Conservation (phyloP, 2,113 vertebrate genomes). For the Ptychochromis oligacanthus region DNA sequence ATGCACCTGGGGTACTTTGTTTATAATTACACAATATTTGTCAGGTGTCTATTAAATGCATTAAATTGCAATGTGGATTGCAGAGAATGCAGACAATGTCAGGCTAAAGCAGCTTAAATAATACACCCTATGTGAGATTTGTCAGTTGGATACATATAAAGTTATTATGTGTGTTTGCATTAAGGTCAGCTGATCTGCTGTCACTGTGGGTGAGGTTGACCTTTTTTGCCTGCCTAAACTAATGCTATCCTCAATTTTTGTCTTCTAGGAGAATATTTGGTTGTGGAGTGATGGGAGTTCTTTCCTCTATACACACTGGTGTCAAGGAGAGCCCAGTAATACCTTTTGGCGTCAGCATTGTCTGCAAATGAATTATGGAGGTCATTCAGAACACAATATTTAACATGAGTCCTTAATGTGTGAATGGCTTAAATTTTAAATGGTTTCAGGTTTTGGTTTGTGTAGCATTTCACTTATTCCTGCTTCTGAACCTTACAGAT, state of each 20-base stretch:
- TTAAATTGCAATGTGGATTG: no score
- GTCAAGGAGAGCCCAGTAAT: not conserved
- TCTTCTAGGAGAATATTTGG: not conserved
- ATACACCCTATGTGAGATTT: no score
- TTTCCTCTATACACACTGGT: not conserved
- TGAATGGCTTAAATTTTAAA: not conserved
- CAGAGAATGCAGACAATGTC: not conserved
- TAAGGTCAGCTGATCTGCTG: not conserved
- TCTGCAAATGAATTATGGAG: not conserved
- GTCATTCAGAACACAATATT: not conserved
- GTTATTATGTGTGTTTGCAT: not conserved
- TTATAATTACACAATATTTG: no score
- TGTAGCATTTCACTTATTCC: not conserved
- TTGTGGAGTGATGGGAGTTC: not conserved
- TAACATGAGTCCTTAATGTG: not conserved
- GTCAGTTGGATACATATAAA: no score
- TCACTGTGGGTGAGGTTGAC: not conserved
- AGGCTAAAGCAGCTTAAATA: no score
- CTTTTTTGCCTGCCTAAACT: not conserved
- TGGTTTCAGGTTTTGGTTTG: no score
- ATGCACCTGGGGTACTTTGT: fast-evolving
- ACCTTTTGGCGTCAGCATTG: not conserved
- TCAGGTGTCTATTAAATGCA: no score
- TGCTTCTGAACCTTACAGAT: not conserved
- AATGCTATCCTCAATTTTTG: not conserved